These are phyloP conservation scores for Xenops minutus DNA, from an alignment of 2,797 vertebrate genomes.

Conservation along the genomic window DNA sequence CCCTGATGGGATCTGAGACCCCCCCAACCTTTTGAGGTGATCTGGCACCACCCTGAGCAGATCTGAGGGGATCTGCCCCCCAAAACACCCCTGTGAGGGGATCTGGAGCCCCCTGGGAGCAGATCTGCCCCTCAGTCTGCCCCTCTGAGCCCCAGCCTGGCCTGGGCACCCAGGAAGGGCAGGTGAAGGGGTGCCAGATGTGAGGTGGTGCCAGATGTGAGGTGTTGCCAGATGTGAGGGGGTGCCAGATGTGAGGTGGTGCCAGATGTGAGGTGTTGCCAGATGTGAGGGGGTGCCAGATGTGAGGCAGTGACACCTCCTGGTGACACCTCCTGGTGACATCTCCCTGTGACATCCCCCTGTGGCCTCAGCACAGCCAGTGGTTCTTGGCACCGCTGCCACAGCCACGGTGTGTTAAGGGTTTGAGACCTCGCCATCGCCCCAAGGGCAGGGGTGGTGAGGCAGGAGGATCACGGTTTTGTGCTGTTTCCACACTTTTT, in stretches of 20 bases:
- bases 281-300: neutral
- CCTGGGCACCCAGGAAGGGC: neutral
- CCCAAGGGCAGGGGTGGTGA: too few species aligned
- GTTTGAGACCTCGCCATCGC: too few species aligned
- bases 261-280: neutral
- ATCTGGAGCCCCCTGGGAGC: neutral
- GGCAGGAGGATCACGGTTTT: accelerated
- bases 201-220: neutral
- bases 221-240: too few species aligned
- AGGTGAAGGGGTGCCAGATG: neutral
- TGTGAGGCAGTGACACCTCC: neutral
- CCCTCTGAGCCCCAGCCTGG: neutral
- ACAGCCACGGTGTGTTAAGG: neutral
- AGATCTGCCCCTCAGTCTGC: neutral
- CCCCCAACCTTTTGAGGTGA: neutral
- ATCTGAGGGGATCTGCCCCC: neutral
- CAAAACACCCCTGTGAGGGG: neutral
- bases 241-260: neutral
- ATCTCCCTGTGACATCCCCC: neutral
- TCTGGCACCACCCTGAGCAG: neutral
- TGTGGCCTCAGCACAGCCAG: accelerated
- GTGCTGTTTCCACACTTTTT: accelerated
- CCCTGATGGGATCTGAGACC: neutral
- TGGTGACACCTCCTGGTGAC: neutral
- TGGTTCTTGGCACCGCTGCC: accelerated